A percentile compares a stretch with the other conserved stretches of the same genome.
phyloP scores from a whole-genome alignment of 2,797 vertebrate species.

The Muscicapa comitata region DNA sequence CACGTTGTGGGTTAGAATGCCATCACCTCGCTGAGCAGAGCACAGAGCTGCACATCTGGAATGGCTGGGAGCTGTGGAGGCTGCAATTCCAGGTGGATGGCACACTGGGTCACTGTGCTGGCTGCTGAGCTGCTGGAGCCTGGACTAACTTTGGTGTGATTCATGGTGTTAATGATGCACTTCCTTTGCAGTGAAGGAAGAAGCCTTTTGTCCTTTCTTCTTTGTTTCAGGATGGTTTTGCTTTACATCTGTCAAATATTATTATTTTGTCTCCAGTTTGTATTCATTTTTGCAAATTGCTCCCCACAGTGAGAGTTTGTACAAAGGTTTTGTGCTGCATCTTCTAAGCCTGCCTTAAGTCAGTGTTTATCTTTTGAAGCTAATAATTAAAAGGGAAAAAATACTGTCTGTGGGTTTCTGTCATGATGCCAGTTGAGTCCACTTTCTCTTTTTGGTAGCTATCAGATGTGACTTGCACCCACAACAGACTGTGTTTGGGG shows the following conservation, averaged over 20 bases:
- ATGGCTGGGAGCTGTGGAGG: background rate
- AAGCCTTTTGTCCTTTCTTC: background rate
- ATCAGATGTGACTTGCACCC: constrained; percentile 23
- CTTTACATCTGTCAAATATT: background rate
- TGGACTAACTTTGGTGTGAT: background rate
- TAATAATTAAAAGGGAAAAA: constrained; percentile 18
- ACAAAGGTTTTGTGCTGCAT: background rate
- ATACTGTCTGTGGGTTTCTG: background rate
- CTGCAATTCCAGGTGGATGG: background rate
- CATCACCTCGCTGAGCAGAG: background rate
- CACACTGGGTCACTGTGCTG: background rate
- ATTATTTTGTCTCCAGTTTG: constrained; percentile 6
- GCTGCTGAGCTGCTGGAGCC: background rate
- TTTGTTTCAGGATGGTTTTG: background rate
- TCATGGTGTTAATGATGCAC: background rate
- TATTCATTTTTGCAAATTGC: constrained; percentile 40
- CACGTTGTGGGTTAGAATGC: background rate
- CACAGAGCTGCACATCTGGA: background rate
- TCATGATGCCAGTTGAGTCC: background rate
- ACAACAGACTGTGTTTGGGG: background rate
- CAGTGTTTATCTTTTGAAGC: constrained; percentile 14
- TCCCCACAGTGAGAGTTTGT: background rate
- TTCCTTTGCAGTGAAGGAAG: background rate
- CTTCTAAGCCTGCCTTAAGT: background rate
- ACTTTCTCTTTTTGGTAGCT: background rate